Evolutionary conservation across 2,888 invertebrate genomes (phyloP).

Genomic region (Cybosia mesomella): DNA sequence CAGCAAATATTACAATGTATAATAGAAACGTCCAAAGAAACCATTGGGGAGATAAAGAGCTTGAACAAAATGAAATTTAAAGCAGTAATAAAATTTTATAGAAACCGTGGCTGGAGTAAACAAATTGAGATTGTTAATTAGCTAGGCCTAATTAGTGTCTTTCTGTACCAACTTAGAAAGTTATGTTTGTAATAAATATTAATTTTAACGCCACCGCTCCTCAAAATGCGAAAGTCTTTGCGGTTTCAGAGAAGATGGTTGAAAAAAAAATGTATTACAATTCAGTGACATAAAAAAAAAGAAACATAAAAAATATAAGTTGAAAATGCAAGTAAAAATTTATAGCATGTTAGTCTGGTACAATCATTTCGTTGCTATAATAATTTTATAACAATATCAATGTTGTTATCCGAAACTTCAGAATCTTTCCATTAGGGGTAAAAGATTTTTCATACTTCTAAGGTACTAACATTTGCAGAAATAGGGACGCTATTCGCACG

Average conservation of each 20-base stretch:
- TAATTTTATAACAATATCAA: no score
- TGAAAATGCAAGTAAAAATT: background rate
- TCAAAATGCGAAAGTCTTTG: conserved; percentile 12
- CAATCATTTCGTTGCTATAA: no score
- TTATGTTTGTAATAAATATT: conserved; percentile 23
- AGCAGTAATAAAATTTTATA: conserved; percentile 47
- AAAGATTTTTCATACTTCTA: background rate
- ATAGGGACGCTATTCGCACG: background rate
- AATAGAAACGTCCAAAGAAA: conserved; percentile 40
- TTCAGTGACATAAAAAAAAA: background rate
- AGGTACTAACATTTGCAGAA: background rate
- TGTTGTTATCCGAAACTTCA: background rate
- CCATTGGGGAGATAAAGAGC: conserved; percentile 19
- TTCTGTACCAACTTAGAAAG: conserved; percentile 33
- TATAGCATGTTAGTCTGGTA: background rate
- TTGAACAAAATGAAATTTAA: conserved; percentile 47
- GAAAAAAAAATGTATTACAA: background rate
- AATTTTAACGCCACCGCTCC: background rate
- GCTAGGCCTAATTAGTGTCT: conserved; percentile 47
- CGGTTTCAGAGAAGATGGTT: conserved; percentile 3
- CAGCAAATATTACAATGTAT: conserved; percentile 39
- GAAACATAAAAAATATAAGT: no score
- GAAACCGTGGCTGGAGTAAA: conserved; percentile 44
- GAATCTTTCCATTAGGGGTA: no score
- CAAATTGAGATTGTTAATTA: conserved; percentile 60